These are phyloP conservation scores for Agrochola litura DNA, from an alignment of 2,888 invertebrate species.

Conservation along the genomic window DNA sequence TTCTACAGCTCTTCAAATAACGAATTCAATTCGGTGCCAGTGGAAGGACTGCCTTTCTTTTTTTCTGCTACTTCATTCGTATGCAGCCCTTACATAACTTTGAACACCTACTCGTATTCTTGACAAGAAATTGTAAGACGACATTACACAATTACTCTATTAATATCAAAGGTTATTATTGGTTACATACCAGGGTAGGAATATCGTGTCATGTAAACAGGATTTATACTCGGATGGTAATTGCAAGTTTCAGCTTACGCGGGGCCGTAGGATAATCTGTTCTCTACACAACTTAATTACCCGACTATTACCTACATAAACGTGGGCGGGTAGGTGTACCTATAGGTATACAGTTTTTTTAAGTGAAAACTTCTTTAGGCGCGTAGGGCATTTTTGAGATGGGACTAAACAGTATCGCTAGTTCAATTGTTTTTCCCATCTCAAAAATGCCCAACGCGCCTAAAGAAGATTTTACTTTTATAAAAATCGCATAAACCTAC, in stretches of 20 bases:
- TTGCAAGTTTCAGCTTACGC: constrained; percentile 54
- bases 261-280: constrained; percentile 39
- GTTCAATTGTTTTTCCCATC: too few species aligned
- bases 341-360: neutral
- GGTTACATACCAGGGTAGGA: constrained; percentile 11
- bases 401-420: too few species aligned
- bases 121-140: neutral
- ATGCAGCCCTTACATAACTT: neutral
- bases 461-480: too few species aligned
- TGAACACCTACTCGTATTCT: neutral
- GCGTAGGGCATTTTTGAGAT: too few species aligned
- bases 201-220: constrained; percentile 28
- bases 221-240: constrained; percentile 43
- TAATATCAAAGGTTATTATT: constrained; percentile 24
- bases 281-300: constrained; percentile 48
- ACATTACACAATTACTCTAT: constrained; percentile 18
- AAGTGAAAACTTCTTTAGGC: too few species aligned
- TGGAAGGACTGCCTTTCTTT: neutral
- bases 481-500: too few species aligned
- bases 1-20: neutral
- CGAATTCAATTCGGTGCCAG: neutral
- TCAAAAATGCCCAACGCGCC: too few species aligned
- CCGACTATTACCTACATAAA: constrained; percentile 14
- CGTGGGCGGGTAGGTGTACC: neutral
- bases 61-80: neutral